phyloP scores from a whole-genome alignment of 92 coral and sea anemone genomes.

The Porites lobata region DNA sequence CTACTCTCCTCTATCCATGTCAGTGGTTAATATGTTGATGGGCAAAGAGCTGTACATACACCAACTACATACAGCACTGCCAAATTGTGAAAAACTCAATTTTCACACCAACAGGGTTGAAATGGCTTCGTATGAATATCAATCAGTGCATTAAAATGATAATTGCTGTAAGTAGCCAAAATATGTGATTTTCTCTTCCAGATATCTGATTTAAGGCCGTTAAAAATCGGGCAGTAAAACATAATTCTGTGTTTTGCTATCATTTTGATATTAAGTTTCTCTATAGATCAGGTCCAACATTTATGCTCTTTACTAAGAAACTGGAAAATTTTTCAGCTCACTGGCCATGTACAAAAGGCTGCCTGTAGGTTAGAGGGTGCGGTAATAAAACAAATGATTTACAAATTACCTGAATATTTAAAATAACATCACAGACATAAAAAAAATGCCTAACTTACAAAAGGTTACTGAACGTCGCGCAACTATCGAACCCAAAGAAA shows the following conservation, averaged over 20 bases:
- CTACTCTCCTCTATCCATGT: too few species aligned
- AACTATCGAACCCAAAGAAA: background rate
- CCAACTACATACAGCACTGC: too few species aligned
- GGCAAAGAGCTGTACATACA: too few species aligned
- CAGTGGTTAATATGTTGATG: too few species aligned
- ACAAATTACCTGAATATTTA: slow-evolving; percentile 45
- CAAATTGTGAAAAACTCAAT: too few species aligned
- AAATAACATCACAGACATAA: slow-evolving; percentile 8
- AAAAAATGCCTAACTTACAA: background rate
- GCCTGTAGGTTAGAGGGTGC: slow-evolving; percentile 48
- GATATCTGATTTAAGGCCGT: too few species aligned
- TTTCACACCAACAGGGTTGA: too few species aligned
- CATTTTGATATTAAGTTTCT: background rate
- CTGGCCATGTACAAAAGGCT: background rate
- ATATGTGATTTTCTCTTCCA: slow-evolving; percentile 4
- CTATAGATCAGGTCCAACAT: background rate
- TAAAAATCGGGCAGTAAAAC: too few species aligned
- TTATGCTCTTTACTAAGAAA: background rate
- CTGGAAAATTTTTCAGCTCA: slow-evolving; percentile 22
- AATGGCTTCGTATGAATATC: too few species aligned
- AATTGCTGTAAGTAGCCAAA: background rate
- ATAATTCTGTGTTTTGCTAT: background rate
- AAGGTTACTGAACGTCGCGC: background rate
- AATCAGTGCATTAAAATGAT: too few species aligned
- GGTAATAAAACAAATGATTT: slow-evolving; percentile 26